Conservation (phyloP, 2,797 vertebrate species). For the Adrianichthys oophorus region DNA sequence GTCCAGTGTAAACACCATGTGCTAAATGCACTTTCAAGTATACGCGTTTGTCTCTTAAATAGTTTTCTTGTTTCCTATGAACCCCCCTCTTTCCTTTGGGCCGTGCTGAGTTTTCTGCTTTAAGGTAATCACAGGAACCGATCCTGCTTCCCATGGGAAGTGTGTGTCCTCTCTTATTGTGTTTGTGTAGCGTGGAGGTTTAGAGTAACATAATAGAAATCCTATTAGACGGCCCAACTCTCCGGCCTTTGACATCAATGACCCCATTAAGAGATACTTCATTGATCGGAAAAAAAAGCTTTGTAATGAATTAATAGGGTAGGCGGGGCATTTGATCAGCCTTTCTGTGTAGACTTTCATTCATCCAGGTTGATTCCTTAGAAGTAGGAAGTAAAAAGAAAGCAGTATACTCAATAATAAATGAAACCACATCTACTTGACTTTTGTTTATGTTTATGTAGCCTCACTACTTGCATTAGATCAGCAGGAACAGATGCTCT, state of each 20-base stretch:
- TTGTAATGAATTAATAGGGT: slow-evolving; percentile 61
- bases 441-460: too few species aligned
- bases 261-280: slow-evolving; percentile 62
- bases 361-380: too few species aligned
- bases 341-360: too few species aligned
- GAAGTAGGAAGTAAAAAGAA: too few species aligned
- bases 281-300: slow-evolving; percentile 67
- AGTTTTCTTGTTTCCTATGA: slow-evolving; percentile 22
- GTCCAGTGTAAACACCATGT: too few species aligned
- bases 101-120: slow-evolving; percentile 22
- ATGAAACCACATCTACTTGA: too few species aligned
- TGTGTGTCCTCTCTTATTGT: slow-evolving; percentile 33
- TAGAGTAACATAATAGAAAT: slow-evolving; percentile 66
- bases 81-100: neutral
- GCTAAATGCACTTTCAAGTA: too few species aligned
- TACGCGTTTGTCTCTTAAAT: neutral
- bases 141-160: slow-evolving; percentile 36
- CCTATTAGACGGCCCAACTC: slow-evolving; percentile 43
- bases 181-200: slow-evolving; percentile 54
- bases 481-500: too few species aligned
- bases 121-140: slow-evolving; percentile 48
- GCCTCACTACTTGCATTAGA: too few species aligned
- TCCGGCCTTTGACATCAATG: slow-evolving; percentile 52
- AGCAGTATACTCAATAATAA: too few species aligned
- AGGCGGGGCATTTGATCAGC: too few species aligned